Evolutionary conservation across 1,140 invertebrate genomes (phyloP), one percentile per base, ranked within the genome.

Genomic region (Aethina tumida): DNA sequence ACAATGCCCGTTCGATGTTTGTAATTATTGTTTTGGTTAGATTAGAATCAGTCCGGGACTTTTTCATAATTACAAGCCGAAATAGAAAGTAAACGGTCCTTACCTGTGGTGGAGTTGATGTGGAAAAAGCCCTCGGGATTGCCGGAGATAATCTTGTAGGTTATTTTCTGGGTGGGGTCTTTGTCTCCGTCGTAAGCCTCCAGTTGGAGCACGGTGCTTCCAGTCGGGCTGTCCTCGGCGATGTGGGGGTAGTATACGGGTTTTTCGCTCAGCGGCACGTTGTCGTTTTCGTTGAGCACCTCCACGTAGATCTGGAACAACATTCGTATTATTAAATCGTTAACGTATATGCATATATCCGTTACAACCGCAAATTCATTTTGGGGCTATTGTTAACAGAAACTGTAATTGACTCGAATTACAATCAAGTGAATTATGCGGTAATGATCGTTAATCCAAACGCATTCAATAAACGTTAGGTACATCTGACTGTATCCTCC

Each of bases 251-350:
- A 80, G 67, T 97, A 97, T 24, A 89, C 79, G 1, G 93, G 84
- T 36, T 79, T 73, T 35, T 75, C 73, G 18, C 91, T 90, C 62
- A 93, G 67, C 12, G 94, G 92, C 13, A 80, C 78, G 66, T 95
- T 91, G 67, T 98, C 93, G 65, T 97, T 97, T 54, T 84, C 84
- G 63, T 97, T 89, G 26, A 79, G 62, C 29, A 97, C 80, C 55
- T 82, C 73, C 19, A 97, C 75, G 62, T 84, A 94, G n/a, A 97
- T 81, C 84, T 88, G 63, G 15, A 54, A 55, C 33, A 17, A 40
- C n/a, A n/a, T n/a, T n/a, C n/a, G n/a, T n/a, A n/a, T n/a, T n/a
- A n/a, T n/a, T n/a, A n/a, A n/a, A n/a, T n/a, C n/a, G n/a, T n/a
- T n/a, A n/a, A n/a, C 10, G 26, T 26, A 7, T 34, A 24, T 25